Evolutionary conservation across 2,888 invertebrate species (phyloP), one percentile per base, ranked within the genome.

Genomic region (Aplocera efformata): DNA sequence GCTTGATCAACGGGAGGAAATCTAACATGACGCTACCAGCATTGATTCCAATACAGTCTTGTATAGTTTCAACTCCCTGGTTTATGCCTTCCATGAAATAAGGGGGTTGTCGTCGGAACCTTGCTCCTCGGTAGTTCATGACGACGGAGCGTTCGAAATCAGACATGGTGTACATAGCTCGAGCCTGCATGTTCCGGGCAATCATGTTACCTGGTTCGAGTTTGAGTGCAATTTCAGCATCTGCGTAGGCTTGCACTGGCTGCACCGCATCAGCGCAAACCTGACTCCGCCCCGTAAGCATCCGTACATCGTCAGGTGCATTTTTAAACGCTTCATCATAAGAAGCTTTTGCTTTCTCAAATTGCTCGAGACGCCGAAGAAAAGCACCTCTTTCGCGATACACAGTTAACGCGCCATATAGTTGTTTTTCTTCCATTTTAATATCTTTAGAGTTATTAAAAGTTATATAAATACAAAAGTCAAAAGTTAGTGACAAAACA

Each of bases 31-130:
- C 81, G 47, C 62, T 73, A 1, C 88, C 88, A 1, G 86, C 81
- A 36, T 86, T 83, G 1, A 52, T 39, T n/a, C 88, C 88, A 5
- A 88, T 75, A 47, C 84, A 86, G 50, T 86, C 86, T 60, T 86
- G 81, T 46, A 88, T 82, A 4, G 88, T 88, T 60, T 88, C 85
- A 1, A 77, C 38, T 1, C 86, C 86, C 58, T 86, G 84, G 53
- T 79, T 82, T 9, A 85, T 84, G n/a, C 88, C 86, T 54, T 85
- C 86, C 28, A 58, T 71, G 50, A 88, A 88, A 52, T 88, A 88
- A 0, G 82, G 81, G 1, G 88, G 88, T 45, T 84, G 79, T 3
- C 67, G 66, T 6, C 88, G 75, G 17, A 48, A 42, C 10, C 79
- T 63, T 0, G 70, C 54, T 1, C 88, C 88, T 2, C 86, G 74